Evolutionary conservation across 2,888 invertebrate species (phyloP).

Genomic region (Folsomia manolachei): DNA sequence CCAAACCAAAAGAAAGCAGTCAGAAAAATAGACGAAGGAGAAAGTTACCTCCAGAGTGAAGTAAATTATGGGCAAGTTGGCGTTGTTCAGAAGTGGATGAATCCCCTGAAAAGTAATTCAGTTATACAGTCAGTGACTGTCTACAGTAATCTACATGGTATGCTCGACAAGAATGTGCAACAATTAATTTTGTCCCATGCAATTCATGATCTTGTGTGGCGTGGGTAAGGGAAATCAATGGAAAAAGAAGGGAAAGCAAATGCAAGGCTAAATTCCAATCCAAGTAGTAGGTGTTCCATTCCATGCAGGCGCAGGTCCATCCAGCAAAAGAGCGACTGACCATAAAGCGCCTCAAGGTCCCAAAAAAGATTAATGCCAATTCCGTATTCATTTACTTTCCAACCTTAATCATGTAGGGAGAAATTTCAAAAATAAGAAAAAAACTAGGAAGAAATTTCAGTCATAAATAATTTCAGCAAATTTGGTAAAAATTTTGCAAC

Average conservation of each 20-base stretch:
- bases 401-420: too few species aligned
- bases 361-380: too few species aligned
- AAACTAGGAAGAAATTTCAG: neutral
- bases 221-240: neutral
- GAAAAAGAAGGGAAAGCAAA: neutral
- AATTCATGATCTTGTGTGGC: neutral
- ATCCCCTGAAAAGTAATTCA: slow-evolving; percentile 30
- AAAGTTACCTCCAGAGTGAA: slow-evolving; percentile 72
- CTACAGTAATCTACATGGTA: neutral
- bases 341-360: too few species aligned
- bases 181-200: neutral
- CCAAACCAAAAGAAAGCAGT: too few species aligned
- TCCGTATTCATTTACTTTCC: too few species aligned
- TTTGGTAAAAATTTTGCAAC: neutral
- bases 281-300: too few species aligned
- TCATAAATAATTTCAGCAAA: too few species aligned
- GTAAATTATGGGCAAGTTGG: slow-evolving; percentile 78
- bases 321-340: too few species aligned
- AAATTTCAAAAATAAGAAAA: too few species aligned
- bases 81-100: slow-evolving; percentile 71
- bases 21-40: too few species aligned
- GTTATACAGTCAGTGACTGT: slow-evolving; percentile 2
- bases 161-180: neutral
- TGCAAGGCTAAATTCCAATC: neutral
- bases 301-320: too few species aligned